These are phyloP conservation scores for Drosophila kurseongensis DNA, from an alignment of 1,140 invertebrate species.

Conservation along the genomic window DNA sequence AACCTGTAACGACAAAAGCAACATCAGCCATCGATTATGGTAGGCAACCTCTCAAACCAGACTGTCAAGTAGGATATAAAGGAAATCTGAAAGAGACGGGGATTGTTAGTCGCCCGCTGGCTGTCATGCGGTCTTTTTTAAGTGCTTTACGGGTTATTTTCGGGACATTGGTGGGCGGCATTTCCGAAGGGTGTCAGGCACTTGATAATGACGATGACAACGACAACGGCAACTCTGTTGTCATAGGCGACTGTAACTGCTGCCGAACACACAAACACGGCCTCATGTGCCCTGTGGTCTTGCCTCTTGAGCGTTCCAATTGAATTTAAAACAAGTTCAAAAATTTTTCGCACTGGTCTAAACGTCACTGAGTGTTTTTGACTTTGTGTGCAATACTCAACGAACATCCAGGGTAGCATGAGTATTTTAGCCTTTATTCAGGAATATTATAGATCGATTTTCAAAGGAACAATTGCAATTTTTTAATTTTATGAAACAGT, in stretches of 20 bases:
- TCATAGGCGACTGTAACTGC: slow-evolving; percentile 32
- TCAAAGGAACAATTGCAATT: too few species aligned
- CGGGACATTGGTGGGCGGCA: slow-evolving; percentile 44
- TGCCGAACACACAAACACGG: slow-evolving; percentile 10
- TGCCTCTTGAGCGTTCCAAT: slow-evolving; percentile 38
- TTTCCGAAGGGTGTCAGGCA: slow-evolving; percentile 46
- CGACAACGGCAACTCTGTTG: slow-evolving; percentile 37
- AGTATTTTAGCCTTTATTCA: too few species aligned
- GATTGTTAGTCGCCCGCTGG: slow-evolving; percentile 36
- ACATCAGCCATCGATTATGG: slow-evolving; percentile 55
- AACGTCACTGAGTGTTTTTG: background rate
- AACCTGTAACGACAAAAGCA: slow-evolving; percentile 15
- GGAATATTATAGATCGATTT: too few species aligned
- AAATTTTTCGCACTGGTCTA: slow-evolving; percentile 20
- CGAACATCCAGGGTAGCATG: background rate
- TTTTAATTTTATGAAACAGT: too few species aligned
- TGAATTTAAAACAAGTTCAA: slow-evolving; percentile 49
- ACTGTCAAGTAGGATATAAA: background rate
- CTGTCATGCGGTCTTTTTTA: slow-evolving; percentile 76
- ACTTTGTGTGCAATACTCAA: slow-evolving; percentile 12
- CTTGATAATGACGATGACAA: slow-evolving; percentile 79
- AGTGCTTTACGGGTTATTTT: slow-evolving; percentile 78
- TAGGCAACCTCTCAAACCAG: slow-evolving; percentile 13
- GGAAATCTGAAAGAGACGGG: slow-evolving; percentile 5
- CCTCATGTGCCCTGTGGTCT: background rate